Base-by-base conservation (phyloP, 64 coral and sea anemone genomes). In the Hydrozoanthus tunicans region DNA sequence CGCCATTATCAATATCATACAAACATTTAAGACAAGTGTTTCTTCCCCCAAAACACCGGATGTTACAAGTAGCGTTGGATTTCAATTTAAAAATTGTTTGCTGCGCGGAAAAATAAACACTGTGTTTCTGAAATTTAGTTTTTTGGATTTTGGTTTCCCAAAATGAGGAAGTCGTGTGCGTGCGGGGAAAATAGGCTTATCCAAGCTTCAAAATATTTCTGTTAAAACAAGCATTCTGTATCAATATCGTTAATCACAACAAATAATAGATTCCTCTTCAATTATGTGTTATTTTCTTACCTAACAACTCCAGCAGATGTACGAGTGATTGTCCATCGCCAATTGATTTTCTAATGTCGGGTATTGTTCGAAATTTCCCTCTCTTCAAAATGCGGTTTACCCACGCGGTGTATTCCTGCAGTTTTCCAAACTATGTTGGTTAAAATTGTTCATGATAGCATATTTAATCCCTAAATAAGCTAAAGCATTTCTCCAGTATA, bases 271-370 rank as follows among this genome's bases (percentile, higher is more conserved):
- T 60, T 88, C 14, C 53, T 88, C 54, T 13, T 80, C 75, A 81
- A 91, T n/a, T 11, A 71, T 3, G 51, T 63, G 53, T 89, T 53
- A 57, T 72, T 88, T 57, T 64, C 95, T 79, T 92, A 97, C 95
- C 82, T 66, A 97, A 75, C 54, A 91, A 84, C 91, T 97, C 95
- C 79, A 97, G 70, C 27, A 97, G 73, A 77, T 94, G 80, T 13
- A 97, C 95, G 51, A 97, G 85, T 2, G 95, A 91, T 71, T 92
- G 92, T 0, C 95, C 95, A 79, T 97, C 95, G 5, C 95, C 92
- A n/a, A 97, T 65, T 51, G 95, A 82, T 70, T 91, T 93, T 6
- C 95, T 82, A 70, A 96, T 96, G 61, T 96, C 95, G 56, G 89
- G 54, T 90, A 96, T 92, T 2, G 60, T 17, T 63, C 95, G 78